These are phyloP conservation scores for Aegotheles bennettii DNA, from an alignment of 2,113 vertebrate species.

Conservation along the genomic window DNA sequence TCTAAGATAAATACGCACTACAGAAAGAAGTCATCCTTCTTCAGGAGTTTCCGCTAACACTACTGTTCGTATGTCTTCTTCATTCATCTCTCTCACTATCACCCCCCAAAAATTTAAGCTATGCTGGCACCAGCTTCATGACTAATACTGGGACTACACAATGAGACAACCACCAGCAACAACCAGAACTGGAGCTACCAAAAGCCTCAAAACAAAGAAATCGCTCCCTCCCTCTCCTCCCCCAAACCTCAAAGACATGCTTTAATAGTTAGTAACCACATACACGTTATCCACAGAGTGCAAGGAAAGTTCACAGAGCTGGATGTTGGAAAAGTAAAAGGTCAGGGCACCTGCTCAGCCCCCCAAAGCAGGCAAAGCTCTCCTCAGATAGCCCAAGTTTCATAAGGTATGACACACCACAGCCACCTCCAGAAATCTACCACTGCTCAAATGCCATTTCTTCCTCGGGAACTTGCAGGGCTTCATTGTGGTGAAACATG, in stretches of 20 bases:
- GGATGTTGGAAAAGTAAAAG: neutral
- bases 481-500: neutral
- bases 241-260: neutral
- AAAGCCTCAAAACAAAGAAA: neutral
- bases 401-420: neutral
- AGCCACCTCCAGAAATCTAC: neutral
- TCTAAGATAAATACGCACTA: neutral
- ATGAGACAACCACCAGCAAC: neutral
- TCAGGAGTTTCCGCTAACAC: neutral
- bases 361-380: neutral
- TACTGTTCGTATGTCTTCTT: neutral
- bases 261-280: neutral
- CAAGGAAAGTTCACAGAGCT: neutral
- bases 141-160: neutral
- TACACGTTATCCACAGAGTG: neutral
- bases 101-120: neutral
- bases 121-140: accelerated
- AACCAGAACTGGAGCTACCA: neutral
- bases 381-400: neutral
- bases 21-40: neutral
- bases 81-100: neutral
- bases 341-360: neutral
- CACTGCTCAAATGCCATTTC: neutral
- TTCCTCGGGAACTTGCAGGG: neutral
- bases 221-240: neutral